Evolutionary conservation across 2,888 invertebrate species (phyloP).

Genomic region (Tipula unca): DNA sequence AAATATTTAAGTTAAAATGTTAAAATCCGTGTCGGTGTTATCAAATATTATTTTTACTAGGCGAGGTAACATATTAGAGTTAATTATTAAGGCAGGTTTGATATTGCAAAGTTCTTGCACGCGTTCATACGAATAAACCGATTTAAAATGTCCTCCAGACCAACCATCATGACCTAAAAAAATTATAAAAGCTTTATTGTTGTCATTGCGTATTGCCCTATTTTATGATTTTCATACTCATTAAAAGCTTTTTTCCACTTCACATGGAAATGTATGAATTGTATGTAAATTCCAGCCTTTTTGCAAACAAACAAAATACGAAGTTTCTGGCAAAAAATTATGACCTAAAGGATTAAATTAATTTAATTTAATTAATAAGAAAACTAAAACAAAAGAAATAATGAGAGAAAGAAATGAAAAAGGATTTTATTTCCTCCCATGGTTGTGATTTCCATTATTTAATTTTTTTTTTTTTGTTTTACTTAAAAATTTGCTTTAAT

Average conservation of each 20-base stretch:
- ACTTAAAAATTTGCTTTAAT: not conserved
- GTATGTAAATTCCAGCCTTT: not conserved
- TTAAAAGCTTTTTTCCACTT: not conserved
- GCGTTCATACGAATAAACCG: too few species aligned
- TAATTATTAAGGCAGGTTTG: too few species aligned
- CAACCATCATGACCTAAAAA: too few species aligned
- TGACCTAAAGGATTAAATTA: not conserved
- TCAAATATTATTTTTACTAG: too few species aligned
- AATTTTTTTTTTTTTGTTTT: not conserved
- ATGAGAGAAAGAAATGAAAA: not conserved
- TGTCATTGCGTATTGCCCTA: not conserved
- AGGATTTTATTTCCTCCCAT: not conserved
- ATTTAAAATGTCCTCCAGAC: too few species aligned
- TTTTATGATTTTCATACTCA: not conserved
- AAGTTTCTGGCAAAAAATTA: not conserved
- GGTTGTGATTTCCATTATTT: not conserved
- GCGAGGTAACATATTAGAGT: too few species aligned
- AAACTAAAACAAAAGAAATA: not conserved
- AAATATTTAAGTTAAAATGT: too few species aligned
- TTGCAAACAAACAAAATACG: not conserved
- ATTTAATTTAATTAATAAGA: not conserved
- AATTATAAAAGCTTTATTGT: not conserved
- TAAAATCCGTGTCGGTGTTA: too few species aligned
- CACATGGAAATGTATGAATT: not conserved
- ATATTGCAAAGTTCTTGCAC: too few species aligned